Conservation (phyloP, 2,888 invertebrate genomes). For the Carabus problematicus region DNA sequence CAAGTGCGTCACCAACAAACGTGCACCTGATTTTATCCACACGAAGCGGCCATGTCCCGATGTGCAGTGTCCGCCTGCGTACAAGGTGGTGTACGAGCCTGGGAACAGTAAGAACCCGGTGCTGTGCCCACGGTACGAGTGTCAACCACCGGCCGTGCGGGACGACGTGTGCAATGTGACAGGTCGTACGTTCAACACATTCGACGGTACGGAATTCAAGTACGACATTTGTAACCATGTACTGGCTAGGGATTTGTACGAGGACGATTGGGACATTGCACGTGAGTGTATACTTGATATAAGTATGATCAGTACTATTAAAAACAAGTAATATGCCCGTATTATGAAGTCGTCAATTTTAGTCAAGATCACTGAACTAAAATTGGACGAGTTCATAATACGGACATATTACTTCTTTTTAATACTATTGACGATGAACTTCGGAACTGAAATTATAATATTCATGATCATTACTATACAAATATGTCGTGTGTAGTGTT, state of each 20-base stretch:
- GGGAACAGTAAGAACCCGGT: neutral
- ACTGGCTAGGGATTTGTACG: constrained; percentile 72
- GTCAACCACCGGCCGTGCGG: constrained; percentile 68
- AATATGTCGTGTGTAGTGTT: constrained; percentile 67
- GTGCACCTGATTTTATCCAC: constrained; percentile 56
- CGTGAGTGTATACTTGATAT: constrained; percentile 51
- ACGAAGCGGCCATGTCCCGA: constrained; percentile 48
- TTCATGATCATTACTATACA: constrained; percentile 22
- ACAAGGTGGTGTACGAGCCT: constrained; percentile 51
- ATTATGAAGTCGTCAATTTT: too few species aligned
- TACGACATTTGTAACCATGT: constrained; percentile 85
- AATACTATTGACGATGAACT: too few species aligned
- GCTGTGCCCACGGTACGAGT: constrained; percentile 64
- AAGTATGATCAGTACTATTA: constrained; percentile 20
- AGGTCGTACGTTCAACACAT: constrained; percentile 79
- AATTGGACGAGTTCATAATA: too few species aligned
- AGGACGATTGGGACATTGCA: constrained; percentile 76
- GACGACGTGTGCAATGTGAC: constrained; percentile 76
- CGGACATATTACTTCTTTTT: too few species aligned
- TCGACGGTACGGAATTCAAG: constrained; percentile 79
- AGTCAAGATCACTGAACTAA: too few species aligned
- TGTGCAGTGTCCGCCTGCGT: constrained; percentile 66
- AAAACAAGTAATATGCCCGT: neutral
- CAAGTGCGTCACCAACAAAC: constrained; percentile 63
- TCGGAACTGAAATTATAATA: too few species aligned